Evolutionary conservation across 1,140 invertebrate species (phyloP), one percentile per base, ranked within the genome.

Genomic region (Charaxes varanes): DNA sequence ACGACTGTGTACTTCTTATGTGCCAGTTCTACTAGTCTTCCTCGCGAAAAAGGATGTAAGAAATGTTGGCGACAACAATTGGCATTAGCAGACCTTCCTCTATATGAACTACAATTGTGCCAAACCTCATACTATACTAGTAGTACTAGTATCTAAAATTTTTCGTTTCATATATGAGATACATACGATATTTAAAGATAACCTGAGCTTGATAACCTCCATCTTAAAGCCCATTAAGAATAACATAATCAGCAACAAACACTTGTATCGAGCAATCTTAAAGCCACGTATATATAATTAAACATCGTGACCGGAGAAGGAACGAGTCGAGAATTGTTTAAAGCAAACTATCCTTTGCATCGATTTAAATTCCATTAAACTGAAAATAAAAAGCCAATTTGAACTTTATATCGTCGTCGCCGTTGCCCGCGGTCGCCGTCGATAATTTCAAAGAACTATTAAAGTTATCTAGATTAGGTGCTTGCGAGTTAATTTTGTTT

Each of bases 281-380:
- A 48, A 48, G 53, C 50, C 58, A 68, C 62, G 61, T 64, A 62
- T 61, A 66, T 68, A 72, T 72, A 76, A 72, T 66, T 70, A 67
- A 62, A 41, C 42, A 58, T 72, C 68, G 66, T 74, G 68, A 74
- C 70, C 67, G 41, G 31, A 53, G 56, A 56, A 62, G 66, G 62
- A 70, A 62, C 54, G 63, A 54, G 54, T 41, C 56, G 41, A 50
- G 60, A 64, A 67, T 60, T 62, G 56, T 67, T 53, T 61, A 61
- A 69, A 57, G 60, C 53, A 65, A 71, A 53, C 54, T 67, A 67
- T 68, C 51, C 57, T 59, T 62, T 53, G 59, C 55, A 53, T 59
- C 65, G 68, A 70, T 79, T 79, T 76, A 74, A 74, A 76, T 74
- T 70, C 63, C 56, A 71, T 74, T 74, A 67, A 57, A 62, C 41